Evolutionary conservation across 1,140 invertebrate species (phyloP).

Genomic region (Penaeus chinensis): DNA sequence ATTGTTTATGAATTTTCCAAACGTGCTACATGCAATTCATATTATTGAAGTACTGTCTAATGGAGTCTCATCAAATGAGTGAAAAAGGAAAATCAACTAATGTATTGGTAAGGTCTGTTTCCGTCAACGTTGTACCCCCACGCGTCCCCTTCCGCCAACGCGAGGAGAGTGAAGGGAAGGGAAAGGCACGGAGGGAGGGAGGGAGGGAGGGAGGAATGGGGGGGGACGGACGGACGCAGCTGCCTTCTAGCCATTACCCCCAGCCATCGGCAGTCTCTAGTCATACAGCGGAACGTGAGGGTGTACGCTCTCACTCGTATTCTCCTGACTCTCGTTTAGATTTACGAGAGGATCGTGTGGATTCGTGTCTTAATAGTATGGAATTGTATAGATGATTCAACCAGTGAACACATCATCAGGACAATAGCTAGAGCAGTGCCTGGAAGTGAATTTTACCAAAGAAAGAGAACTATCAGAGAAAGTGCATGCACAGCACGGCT

Average conservation of each 20-base stretch:
- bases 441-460: too few relatives aligned
- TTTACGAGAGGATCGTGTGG: background rate
- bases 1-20: background rate
- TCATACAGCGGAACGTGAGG: slow-evolving; percentile 16
- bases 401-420: background rate
- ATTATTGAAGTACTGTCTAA: background rate
- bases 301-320: background rate
- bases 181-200: background rate
- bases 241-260: slow-evolving; percentile 19
- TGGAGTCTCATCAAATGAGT: background rate
- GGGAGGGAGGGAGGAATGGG: too few relatives aligned
- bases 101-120: background rate
- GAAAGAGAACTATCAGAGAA: background rate
- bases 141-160: background rate
- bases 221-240: slow-evolving; percentile 37
- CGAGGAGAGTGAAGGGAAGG: background rate
- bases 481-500: background rate
- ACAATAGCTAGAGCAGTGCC: background rate
- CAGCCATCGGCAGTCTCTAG: slow-evolving; percentile 39
- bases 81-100: background rate
- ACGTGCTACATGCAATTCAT: background rate
- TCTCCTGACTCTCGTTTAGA: background rate
- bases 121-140: background rate
- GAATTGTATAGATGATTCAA: background rate
- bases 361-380: slow-evolving; percentile 9